Base-by-base conservation (phyloP, 2,888 invertebrate species). In the Philonicus albiceps region DNA sequence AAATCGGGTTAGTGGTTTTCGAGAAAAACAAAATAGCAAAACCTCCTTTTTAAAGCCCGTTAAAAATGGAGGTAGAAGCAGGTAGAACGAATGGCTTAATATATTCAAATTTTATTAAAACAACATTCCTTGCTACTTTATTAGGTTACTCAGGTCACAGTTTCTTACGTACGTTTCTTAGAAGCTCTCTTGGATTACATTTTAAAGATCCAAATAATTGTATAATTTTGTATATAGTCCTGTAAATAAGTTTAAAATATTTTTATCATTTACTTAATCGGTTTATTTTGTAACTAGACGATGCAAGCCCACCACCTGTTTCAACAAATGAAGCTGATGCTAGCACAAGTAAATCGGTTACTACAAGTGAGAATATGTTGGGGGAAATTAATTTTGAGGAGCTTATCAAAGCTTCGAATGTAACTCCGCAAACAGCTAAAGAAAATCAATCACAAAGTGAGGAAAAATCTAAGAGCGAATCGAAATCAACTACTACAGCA, bases 381-480 rank as follows among this genome's bases (percentile, higher is more conserved):
- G 64, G 34, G 0, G 86, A 86, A 27, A 81, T 86, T 40, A 86
- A 86, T 27, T 86, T 81, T 43, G 86, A 86, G 74, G 86, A 86
- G 40, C 31, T 86, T 19, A 86, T 86, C 7, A 86, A 86, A n/a
- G 80, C 80, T 13, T 34, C 64, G 3, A 86, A 86, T 53, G 81
- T 86, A 5, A 75, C 53, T 5, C 27, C 74, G 16, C 37, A 27
- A 72, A 27, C 22, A 27, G 30, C 22, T 40, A 86, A 86, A 43
- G 73, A 40, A 64, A 75, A 43, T 5, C 40, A 43, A 16, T 43
- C n/a, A 0, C 72, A 64, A 30, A 31, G 31, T 64, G 37, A 86
- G 34, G 72, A 72, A 5, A 73, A 84, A 19, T 19, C 7, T 11
- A 80, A 80, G 16, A 7, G 2, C 13, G 64, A 64, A 8, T 2